phyloP scores from a whole-genome alignment of 2,888 invertebrate genomes.

The Macrosiphum euphorbiae region DNA sequence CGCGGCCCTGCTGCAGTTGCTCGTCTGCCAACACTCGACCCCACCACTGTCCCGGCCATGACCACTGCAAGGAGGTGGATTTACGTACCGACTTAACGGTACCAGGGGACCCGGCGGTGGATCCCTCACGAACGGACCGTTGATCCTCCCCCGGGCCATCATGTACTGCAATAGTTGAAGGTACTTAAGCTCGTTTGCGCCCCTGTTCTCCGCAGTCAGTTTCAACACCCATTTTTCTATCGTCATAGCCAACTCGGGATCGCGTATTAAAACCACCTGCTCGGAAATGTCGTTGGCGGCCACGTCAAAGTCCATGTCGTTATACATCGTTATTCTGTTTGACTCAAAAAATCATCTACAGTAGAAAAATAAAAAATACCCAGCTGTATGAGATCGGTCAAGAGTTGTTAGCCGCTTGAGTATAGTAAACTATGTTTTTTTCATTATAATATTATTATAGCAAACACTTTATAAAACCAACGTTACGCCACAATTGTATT shows the following conservation, averaged over 20 bases:
- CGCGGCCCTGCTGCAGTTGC: background rate
- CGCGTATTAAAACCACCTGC: background rate
- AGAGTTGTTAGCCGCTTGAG: background rate
- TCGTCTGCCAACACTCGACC: background rate
- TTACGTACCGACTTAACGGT: conserved; percentile 16
- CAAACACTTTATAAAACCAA: background rate
- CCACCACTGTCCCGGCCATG: background rate
- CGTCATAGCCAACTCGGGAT: background rate
- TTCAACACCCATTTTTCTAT: conserved; percentile 44
- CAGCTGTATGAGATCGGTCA: background rate
- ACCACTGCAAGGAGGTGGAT: background rate
- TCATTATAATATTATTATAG: background rate
- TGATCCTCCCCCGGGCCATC: conserved; percentile 14
- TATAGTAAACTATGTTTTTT: background rate
- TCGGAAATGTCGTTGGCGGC: conserved; percentile 6
- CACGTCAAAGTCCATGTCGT: conserved; percentile 14
- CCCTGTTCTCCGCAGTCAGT: conserved; percentile 13
- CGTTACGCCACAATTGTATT: background rate
- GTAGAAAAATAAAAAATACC: background rate
- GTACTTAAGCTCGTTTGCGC: conserved; percentile 23
- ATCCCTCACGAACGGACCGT: background rate
- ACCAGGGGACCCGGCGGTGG: conserved; percentile 22
- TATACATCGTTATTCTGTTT: background rate
- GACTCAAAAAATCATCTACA: background rate
- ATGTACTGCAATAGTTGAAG: conserved; percentile 44